Evolutionary conservation across 2,797 vertebrate genomes (phyloP), one percentile per base, ranked within the genome.

Genomic region (Esox masquinongy): DNA sequence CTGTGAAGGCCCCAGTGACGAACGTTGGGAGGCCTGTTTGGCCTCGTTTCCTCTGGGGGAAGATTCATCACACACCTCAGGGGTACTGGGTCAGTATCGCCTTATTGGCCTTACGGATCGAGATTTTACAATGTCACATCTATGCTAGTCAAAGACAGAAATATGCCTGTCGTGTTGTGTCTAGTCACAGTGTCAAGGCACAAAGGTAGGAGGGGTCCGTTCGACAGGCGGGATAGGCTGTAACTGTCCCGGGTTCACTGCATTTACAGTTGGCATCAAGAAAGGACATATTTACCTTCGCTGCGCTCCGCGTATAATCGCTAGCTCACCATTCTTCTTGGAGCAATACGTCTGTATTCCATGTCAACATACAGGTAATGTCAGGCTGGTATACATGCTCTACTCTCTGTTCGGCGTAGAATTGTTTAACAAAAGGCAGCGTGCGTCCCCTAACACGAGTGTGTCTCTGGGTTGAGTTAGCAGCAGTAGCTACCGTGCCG

Each of bases 401-500:
- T 59, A 19, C 26, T 43, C 66, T 61, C 74, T 22, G 29, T 74
- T 31, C 22, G 14, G n/a, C n/a, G 3, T 56, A n/a, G 53, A 17
- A 31, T 56, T 4, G 24, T 61, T 67, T 67, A 36, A 17, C 63
- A 17, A 19, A 47, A 31, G 63, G 63, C 31, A 34, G 29, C 16
- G 29, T 66, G 63, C 17, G 63, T 17, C 16, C 31, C 11, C 26
- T 67, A 15, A 47, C 9, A 14, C 9, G 12, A 1, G 47, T 61
- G 19, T 31, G 64, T 72, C 64, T 61, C 56, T 14, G 56, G 56
- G 61, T 66, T 68, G 24, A 36, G n/a, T 43, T 36, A 29, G 17
- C 61, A 19, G 9, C 50, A 24, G 59, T 19, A 71, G 61, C 56
- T 63, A 34, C 19, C 56, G 26, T 24, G 63, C 82, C 81, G 78